Conservation (phyloP, 2,888 invertebrate genomes). For the Stenichneumon culpator region DNA sequence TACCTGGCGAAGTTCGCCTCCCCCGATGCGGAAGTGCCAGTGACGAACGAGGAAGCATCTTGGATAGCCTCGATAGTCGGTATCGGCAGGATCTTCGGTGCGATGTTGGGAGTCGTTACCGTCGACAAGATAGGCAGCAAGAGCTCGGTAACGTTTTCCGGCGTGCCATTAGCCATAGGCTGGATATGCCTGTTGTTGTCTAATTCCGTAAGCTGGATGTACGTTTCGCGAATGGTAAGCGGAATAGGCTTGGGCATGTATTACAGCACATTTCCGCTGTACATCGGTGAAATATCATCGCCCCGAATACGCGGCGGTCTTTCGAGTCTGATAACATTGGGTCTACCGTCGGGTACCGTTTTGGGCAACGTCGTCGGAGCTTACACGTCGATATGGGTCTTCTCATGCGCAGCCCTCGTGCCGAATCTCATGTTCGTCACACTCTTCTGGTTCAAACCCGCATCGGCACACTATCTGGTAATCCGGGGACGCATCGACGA, state of each 20-base stretch:
- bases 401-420: constrained; percentile 76
- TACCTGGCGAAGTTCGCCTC: constrained; percentile 74
- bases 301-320: constrained; percentile 79
- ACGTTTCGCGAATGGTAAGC: constrained; percentile 61
- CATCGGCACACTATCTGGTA: constrained; percentile 78
- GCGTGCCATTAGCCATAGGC: constrained; percentile 57
- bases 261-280: constrained; percentile 77
- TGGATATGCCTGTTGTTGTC: constrained; percentile 63
- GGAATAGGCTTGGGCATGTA: constrained; percentile 76
- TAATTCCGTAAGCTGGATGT: constrained; percentile 64
- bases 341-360: constrained; percentile 77
- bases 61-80: constrained; percentile 70
- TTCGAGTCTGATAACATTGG: constrained; percentile 76
- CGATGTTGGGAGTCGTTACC: constrained; percentile 63
- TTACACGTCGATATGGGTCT: constrained; percentile 74
- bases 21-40: constrained; percentile 65
- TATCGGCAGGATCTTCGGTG: constrained; percentile 66
- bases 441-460: constrained; percentile 76
- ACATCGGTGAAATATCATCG: constrained; percentile 77
- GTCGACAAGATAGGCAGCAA: constrained; percentile 68
- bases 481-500: constrained; percentile 68
- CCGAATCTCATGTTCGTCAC: constrained; percentile 73
- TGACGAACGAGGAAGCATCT: constrained; percentile 67
- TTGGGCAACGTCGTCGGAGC: constrained; percentile 79
- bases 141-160: constrained; percentile 59